Base-by-base conservation (phyloP, 2,113 vertebrate genomes). In the Heterochromis multidens region DNA sequence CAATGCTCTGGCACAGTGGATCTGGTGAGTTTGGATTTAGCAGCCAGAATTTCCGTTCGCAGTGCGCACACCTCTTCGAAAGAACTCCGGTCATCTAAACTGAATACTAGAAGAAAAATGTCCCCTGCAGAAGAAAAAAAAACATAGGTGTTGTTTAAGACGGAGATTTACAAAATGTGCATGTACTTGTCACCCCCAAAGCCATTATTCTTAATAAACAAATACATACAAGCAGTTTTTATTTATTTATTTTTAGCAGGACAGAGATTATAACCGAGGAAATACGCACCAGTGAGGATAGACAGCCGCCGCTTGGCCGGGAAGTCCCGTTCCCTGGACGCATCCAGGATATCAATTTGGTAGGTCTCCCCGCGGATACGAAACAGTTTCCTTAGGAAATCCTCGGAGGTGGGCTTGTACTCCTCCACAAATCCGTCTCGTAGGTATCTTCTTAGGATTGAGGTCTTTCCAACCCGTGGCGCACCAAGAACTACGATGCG, bases 401-500 rank as follows among this genome's bases (percentile, higher is more conserved):
- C 96, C 83, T 97, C 96, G 0, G 94, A 88, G 1, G 96, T 96
- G 16, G 96, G 96, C n/a, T 91, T 93, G 91, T 97, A 97, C 16
- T 90, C 92, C 23, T 96, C 96, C 58, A 95, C 93, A 80, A 96
- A 97, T 5, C 94, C 95, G 79, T 96, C 96, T 65, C 92, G 87
- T 12, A 96, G 92, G 67, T 96, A 97, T 54, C 96, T 89, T 27
- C 94, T 93, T 4, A 97, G 79, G 87, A 97, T 96, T 31, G 96
- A 95, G 3, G 95, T 96, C 87, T 97, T 97, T 3, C 96, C 96
- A 3, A 96, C 96, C 25, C 94, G 89, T 25, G 96, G 96, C 56
- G 96, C 95, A 4, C 96, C 96, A 19, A 97, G 95, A 59, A 97
- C 96, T 83, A 96, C 96, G 16, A 97, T 90, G 88, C 96, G 95